Conservation (phyloP, 2,797 vertebrate species). For the Trachops cirrhosus region DNA sequence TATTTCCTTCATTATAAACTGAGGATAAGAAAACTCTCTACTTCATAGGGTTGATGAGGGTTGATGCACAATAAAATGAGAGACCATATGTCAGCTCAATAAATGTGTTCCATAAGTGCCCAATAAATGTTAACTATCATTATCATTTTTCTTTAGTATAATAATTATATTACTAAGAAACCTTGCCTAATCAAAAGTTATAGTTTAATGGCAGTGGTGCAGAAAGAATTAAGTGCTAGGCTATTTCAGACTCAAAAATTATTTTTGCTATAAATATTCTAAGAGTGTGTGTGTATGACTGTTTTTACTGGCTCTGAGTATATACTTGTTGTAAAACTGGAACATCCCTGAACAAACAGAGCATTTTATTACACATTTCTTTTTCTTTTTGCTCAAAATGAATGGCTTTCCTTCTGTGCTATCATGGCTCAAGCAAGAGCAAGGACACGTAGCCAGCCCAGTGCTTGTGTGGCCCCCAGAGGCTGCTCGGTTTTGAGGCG, state of each 20-base stretch:
- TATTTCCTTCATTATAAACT: not conserved
- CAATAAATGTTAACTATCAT: not conserved
- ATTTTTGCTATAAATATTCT: not conserved
- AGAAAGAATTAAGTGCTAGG: not conserved
- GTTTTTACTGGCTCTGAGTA: not conserved
- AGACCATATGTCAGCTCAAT: not conserved
- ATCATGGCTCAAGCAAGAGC: not conserved
- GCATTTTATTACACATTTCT: not conserved
- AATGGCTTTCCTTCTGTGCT: not conserved
- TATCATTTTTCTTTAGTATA: constrained; percentile 18
- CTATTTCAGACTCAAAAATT: not conserved
- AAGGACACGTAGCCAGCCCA: not conserved
- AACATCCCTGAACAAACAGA: not conserved
- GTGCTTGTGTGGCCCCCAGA: not conserved
- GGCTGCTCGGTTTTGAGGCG: not conserved
- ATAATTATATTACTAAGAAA: not conserved
- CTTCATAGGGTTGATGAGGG: not conserved
- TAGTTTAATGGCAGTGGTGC: not conserved
- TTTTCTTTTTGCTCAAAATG: not conserved
- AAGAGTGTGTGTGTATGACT: not conserved
- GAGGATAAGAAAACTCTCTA: not conserved
- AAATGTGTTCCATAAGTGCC: not conserved
- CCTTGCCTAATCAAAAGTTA: not conserved
- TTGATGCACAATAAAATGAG: not conserved
- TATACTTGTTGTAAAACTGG: not conserved